These are phyloP conservation scores for Dasypogon diadema DNA, from an alignment of 2,888 invertebrate species.

Conservation along the genomic window DNA sequence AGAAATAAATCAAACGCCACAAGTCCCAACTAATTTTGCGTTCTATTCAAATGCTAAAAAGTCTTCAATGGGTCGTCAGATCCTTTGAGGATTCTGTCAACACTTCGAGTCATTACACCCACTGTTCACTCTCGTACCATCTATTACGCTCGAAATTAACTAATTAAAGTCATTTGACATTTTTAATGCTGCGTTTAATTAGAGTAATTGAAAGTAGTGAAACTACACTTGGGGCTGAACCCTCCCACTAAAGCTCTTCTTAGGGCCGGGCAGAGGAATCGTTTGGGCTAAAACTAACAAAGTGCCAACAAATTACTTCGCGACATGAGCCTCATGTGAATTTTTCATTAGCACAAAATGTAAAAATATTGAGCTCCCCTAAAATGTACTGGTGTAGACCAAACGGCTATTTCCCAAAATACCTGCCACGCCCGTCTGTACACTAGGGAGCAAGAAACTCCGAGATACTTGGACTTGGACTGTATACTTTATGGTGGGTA, in stretches of 20 bases:
- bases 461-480: not conserved
- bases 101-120: not conserved
- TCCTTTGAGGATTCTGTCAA: constrained; percentile 1
- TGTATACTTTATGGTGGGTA: not conserved
- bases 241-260: constrained; percentile 6
- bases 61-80: not conserved
- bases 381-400: not conserved
- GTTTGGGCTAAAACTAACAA: constrained; percentile 3
- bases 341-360: constrained; percentile 36
- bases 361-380: constrained; percentile 4
- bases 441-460: constrained; percentile 16
- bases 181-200: constrained; percentile 33
- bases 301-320: constrained; percentile 29
- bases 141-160: constrained; percentile 21
- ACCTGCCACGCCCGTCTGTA: constrained; percentile 39
- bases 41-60: no score
- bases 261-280: not conserved
- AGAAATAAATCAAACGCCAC: no score
- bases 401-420: constrained; percentile 21
- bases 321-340: constrained; percentile 45
- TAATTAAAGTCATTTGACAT: constrained; percentile 44
- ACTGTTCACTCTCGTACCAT: not conserved
- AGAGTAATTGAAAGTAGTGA: constrained; percentile 45
- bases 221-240: constrained; percentile 14
- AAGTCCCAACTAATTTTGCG: no score